Conservation (phyloP, 2,888 invertebrate genomes). For the Anagyrus pseudococci region DNA sequence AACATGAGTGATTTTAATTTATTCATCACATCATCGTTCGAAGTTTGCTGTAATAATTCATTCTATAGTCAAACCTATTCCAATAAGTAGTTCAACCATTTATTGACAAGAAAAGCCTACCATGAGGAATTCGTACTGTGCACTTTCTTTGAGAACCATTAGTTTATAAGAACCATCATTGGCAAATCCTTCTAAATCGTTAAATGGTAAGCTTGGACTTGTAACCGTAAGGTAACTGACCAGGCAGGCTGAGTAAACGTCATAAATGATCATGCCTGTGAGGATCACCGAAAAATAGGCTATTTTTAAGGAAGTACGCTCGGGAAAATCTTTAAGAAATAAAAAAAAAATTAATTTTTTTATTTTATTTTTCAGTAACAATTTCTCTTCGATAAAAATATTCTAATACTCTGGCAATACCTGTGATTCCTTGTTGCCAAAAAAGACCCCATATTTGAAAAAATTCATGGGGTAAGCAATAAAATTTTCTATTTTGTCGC, state of each 20-base stretch:
- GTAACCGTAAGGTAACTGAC: slow-evolving; percentile 17
- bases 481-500: too few relatives aligned
- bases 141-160: background rate
- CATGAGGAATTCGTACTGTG: background rate
- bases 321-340: slow-evolving; percentile 3
- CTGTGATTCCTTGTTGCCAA: too few relatives aligned
- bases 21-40: background rate
- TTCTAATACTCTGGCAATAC: too few relatives aligned
- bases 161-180: slow-evolving; percentile 18
- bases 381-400: too few relatives aligned
- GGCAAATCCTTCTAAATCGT: slow-evolving; percentile 1
- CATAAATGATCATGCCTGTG: background rate
- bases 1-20: slow-evolving; percentile 38
- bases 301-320: background rate
- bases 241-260: slow-evolving; percentile 13
- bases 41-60: background rate
- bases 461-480: too few relatives aligned
- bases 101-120: background rate
- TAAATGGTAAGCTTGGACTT: slow-evolving; percentile 5
- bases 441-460: too few relatives aligned
- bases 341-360: background rate
- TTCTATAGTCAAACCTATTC: background rate
- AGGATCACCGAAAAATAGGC: background rate
- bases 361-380: background rate
- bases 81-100: background rate